Evolutionary conservation across 2,797 vertebrate species (phyloP), one percentile per base, ranked within the genome.

Genomic region (Chaenodraco wilsoni): DNA sequence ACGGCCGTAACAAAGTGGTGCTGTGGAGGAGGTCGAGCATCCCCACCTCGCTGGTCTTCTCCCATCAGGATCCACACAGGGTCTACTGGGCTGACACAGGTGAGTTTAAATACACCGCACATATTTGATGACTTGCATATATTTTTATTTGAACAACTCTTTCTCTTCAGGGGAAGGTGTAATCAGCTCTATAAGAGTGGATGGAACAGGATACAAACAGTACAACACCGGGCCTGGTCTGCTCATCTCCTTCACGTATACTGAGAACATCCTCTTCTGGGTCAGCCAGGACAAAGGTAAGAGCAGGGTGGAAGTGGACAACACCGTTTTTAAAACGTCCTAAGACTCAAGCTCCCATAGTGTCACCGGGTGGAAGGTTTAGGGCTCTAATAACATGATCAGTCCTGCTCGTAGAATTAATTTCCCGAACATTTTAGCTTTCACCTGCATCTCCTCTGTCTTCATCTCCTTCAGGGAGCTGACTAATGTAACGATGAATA

Each of bases 61-160:
- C 89, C 0, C 86, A 83, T 48, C 78, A 90, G 0, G 95, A 96
- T 37, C 33, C 33, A 21, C 93, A 88, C 4, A 65, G 67, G 51
- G 86, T 98, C 56, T 99, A 95, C 88, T 99, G 98, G 97, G 96
- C 96, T 43, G 96, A 98, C 56, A 72, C 68, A 0, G 93, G 97
- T 97, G 82, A 93, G 33, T 37, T 37, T 37, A 37, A 37, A 92
- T 11, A 15, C 3, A 44, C 12, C 3, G 6, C 40, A 44, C 16
- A 3, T 11, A 4, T 3, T 11, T 10, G 0, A 37, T 19, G 3
- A 10, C 8, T 16, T 19, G 1, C 8, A 9, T 37, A 37, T 37
- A 37, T 37, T 33, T 33, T 33, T 23, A 33, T 8, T 9, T 37
- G 5, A 37, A 37, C 7, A 37, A 37, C 33, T 37, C 33, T 37